Base-by-base conservation (phyloP, 2,797 vertebrate genomes). In the Sebastolobus altivelis region DNA sequence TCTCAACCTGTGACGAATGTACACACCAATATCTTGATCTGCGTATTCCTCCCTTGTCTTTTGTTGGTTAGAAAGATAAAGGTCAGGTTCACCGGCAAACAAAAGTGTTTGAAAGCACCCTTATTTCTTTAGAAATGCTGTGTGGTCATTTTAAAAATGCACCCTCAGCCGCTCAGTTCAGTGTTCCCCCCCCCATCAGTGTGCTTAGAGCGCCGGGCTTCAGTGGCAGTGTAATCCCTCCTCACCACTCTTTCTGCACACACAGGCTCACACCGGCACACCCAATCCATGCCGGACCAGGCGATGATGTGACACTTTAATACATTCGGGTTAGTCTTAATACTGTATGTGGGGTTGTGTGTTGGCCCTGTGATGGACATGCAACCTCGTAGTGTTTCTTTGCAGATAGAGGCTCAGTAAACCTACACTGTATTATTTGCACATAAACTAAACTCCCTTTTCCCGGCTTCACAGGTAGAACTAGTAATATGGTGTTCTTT, bases 71-170 rank as follows among this genome's bases (percentile, higher is more conserved):
- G 79, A 77, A 81, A 81, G 37, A 80, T 76, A 86, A 86, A 81
- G 40, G 70, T 81, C 68, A 68, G 77, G 81, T 88, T 84, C 75
- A 75, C 68, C 14, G 72, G 35, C 60, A 22, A 84, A 88, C 89
- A 91, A 82, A 89, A 77, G 85, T 71, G 82, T 83, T 83, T 73
- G 60, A 84, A 89, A 91, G 82, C 86, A 31, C 61, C 63, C 79
- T 67, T 58, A 65, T 85, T 85, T 88, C 88, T 87, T 84, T 90
- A 82, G 84, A 93, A 94, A 83, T 88, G 93, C 94, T 93, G 92
- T 74, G 89, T 93, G 93, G 87, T 90, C 91, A 85, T 77, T 95
- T 94, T 77, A 93, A 94, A 49, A 94, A 75, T 86, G 93, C 91
- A 84, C 83, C 77, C 92, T 93, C 93, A 94, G 93, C 93, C 86